A percentile compares a stretch with the other conserved stretches of the same genome.
Conservation (phyloP, 2,797 vertebrate species). For the Crenichthys baileyi region DNA sequence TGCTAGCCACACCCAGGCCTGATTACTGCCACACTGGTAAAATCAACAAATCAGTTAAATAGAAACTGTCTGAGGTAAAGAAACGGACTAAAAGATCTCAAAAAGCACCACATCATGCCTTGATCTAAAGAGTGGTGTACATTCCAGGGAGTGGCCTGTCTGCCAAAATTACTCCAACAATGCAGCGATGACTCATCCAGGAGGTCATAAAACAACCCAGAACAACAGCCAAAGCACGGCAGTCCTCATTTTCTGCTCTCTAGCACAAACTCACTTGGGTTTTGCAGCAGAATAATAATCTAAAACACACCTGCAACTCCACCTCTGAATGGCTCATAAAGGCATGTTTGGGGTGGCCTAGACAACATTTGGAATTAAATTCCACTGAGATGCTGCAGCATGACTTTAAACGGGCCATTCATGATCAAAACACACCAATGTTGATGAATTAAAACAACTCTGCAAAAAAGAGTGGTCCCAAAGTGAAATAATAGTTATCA, state of each 20-base stretch:
- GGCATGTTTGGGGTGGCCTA: neutral
- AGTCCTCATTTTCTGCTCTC: neutral
- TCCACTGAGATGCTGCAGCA: no score
- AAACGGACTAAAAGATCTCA: neutral
- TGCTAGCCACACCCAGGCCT: neutral
- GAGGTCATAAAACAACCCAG: neutral
- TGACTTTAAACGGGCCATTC: no score
- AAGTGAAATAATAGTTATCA: no score
- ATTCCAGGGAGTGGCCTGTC: neutral
- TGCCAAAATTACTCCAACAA: neutral
- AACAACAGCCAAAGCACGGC: neutral
- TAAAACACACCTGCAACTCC: neutral
- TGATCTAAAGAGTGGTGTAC: neutral
- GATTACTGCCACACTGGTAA: neutral
- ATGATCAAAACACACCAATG: no score
- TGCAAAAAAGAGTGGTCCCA: no score
- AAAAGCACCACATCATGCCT: neutral
- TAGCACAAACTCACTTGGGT: neutral
- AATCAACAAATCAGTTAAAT: neutral
- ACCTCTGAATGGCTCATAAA: neutral
- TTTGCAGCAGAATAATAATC: neutral
- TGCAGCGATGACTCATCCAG: slow-evolving; percentile 1
- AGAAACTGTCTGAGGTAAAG: neutral
- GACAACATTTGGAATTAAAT: no score
- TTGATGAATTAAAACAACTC: no score